Percentiles rank a stretch among this genome's conserved stretches.
Evolutionary conservation across 2,888 invertebrate genomes (phyloP).

Genomic region (Archips xylosteana): DNA sequence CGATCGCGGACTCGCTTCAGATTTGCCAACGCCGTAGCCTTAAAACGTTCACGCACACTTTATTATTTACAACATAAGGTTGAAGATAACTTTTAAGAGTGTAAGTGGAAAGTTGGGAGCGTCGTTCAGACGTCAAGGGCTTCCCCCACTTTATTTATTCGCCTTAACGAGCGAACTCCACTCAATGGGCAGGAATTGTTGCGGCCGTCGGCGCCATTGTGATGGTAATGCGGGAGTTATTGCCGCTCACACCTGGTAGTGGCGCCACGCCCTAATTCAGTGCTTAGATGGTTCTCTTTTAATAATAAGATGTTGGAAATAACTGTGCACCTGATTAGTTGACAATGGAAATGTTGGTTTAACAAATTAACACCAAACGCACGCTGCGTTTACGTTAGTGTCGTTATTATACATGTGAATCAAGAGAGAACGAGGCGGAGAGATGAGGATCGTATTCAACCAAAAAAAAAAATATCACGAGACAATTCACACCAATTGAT

Average conservation of each 20-base stretch:
- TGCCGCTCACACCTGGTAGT: slow-evolving; percentile 40
- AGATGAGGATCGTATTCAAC: no score
- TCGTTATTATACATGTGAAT: no score
- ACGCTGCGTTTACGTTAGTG: no score
- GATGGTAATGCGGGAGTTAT: slow-evolving; percentile 52
- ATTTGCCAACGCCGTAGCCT: slow-evolving; percentile 18
- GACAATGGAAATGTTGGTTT: no score
- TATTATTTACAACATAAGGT: not conserved
- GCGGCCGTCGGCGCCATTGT: slow-evolving; percentile 48
- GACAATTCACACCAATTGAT: no score
- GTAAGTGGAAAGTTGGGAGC: slow-evolving; percentile 15
- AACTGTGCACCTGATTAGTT: no score
- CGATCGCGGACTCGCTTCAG: slow-evolving; percentile 46
- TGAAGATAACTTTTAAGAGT: not conserved
- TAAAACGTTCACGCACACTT: not conserved
- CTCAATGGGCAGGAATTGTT: slow-evolving; percentile 46
- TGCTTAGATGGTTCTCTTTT: not conserved
- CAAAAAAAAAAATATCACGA: no score
- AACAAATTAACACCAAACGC: no score
- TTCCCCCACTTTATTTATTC: slow-evolving; percentile 52
- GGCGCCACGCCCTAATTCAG: not conserved
- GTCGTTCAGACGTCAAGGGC: slow-evolving; percentile 52
- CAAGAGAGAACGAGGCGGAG: no score
- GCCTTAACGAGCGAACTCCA: slow-evolving; percentile 54
- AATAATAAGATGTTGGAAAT: not conserved